Conservation (phyloP, 92 coral and sea anemone species). For the Porites cylindrica region DNA sequence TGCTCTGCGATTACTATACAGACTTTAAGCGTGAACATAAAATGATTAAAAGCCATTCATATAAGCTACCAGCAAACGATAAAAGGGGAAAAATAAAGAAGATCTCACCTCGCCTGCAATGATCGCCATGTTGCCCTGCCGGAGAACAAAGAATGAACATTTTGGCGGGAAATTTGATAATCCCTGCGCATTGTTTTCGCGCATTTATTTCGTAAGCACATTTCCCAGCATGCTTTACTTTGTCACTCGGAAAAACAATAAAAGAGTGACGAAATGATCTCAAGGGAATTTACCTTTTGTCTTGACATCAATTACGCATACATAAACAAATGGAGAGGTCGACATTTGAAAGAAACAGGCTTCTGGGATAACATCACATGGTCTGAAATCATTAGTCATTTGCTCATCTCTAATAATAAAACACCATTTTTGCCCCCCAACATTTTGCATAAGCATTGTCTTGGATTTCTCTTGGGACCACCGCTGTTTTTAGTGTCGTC, state of each 20-base stretch:
- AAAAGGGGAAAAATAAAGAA: background rate
- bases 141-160: background rate
- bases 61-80: background rate
- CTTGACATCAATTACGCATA: too few species aligned
- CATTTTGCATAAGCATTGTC: too few species aligned
- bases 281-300: too few species aligned
- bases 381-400: too few species aligned
- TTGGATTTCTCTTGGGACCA: too few species aligned
- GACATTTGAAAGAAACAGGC: too few species aligned
- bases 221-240: slow-evolving; percentile 19
- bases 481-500: background rate
- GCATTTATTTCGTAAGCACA: too few species aligned
- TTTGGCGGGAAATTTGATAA: slow-evolving; percentile 20
- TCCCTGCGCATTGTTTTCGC: background rate
- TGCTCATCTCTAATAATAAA: too few species aligned
- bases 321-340: too few species aligned
- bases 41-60: background rate
- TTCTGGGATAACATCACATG: too few species aligned
- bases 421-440: too few species aligned
- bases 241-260: background rate
- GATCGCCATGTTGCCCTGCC: slow-evolving; percentile 11
- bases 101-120: background rate
- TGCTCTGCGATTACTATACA: background rate
- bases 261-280: too few species aligned
- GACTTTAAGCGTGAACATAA: background rate